phyloP scores from a whole-genome alignment of 2,797 vertebrate species.

The Poeciliopsis infans region DNA sequence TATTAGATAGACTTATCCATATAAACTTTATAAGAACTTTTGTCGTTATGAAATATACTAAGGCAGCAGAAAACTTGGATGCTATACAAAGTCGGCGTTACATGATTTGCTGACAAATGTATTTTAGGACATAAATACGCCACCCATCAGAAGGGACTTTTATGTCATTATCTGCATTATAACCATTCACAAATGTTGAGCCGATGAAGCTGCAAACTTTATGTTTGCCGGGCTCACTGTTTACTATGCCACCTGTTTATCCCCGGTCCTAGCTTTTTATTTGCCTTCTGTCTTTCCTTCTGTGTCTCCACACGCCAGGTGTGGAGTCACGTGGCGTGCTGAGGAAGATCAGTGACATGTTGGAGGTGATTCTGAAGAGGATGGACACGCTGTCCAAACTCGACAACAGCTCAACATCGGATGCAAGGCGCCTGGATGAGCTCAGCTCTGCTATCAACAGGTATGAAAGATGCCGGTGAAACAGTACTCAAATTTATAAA shows the following conservation, averaged over 20 bases:
- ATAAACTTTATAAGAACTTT: not conserved
- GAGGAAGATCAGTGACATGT: conserved; percentile 92
- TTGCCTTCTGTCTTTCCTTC: conserved; percentile 27
- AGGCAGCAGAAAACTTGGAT: not conserved
- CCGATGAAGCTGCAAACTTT: conserved; percentile 35
- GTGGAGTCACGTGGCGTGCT: conserved; percentile 91
- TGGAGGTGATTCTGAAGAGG: conserved; percentile 92
- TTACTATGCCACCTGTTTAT: conserved; percentile 20
- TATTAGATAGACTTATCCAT: conserved; percentile 2
- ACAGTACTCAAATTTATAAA: not conserved
- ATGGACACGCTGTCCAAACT: conserved; percentile 90
- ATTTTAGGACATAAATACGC: not conserved
- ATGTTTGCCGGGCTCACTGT: conserved; percentile 21
- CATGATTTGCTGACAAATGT: conserved; percentile 14
- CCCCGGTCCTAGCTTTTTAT: conserved; percentile 27
- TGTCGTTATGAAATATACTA: conserved; percentile 1
- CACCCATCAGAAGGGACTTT: conserved; percentile 16
- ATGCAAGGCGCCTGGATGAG: conserved; percentile 82
- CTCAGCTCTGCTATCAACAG: conserved; percentile 85
- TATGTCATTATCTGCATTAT: conserved; percentile 26
- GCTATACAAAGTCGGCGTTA: not conserved
- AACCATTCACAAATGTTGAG: conserved; percentile 19
- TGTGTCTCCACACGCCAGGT: conserved; percentile 25
- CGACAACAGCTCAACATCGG: conserved; percentile 86
- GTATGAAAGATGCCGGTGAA: conserved; percentile 35